Base-by-base conservation (phyloP, 2,888 invertebrate species). In the Xanthorhoe designata region DNA sequence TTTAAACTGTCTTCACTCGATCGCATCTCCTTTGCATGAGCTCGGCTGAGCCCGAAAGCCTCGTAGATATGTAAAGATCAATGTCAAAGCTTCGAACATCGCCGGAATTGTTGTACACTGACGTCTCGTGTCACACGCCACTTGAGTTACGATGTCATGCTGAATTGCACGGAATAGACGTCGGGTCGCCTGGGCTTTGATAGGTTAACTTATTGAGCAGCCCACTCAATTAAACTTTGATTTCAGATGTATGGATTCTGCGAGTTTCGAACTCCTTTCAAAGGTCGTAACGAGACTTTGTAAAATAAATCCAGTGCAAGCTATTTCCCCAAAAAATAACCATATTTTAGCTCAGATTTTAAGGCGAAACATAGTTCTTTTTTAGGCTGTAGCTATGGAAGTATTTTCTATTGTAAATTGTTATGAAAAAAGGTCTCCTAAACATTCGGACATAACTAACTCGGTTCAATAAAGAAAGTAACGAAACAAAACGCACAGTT, bases 131-230 rank as follows among this genome's bases (percentile, higher is more conserved):
- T 78, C 74, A 75, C 73, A 71, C 66, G 70, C 57, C 65, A 63
- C 75, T 75, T 80, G 78, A 80, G 77, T 79, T 78, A 79, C 80
- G 76, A 73, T 74, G 74, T 73, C 76, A 78, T 69, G 73, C 67
- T 74, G 73, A 79, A 80, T 78, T 80, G 75, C 75, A 75, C 47
- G 47, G 47, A 45, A 45, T 32, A 19, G 50, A 15, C 13, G 58
- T 24, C 51, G 13, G 56, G 51, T 42, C 55, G 29, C n/a, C 0
- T 24, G 24, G 56, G 13, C 51, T 19, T 56, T 57, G 61, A 66
- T 49, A 10, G 61, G 51, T 61, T 56, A 57, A 57, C 57, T 47
- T 17, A 42, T 42, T 7, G 32, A 42, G 38, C 13, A 13, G 3
- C 38, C 38, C 13, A 42, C 38, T 42, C 38, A 13, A 42, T 42